Evolutionary conservation across 1,140 invertebrate species (phyloP).

Genomic region (Dendrolimus kikuchii): DNA sequence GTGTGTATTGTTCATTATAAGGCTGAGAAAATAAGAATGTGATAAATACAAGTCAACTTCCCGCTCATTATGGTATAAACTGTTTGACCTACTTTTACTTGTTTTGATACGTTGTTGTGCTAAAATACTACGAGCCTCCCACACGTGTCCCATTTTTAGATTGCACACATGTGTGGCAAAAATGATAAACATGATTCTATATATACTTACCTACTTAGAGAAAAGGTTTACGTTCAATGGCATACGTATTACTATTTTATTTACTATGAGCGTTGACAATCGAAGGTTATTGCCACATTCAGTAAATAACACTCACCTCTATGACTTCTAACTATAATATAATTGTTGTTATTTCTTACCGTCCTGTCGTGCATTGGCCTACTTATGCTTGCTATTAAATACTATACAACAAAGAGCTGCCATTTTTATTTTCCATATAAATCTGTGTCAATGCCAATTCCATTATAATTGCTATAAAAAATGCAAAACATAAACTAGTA

Average conservation of each 20-base stretch:
- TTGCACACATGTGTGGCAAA: conserved; percentile 36
- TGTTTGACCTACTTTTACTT: conserved; percentile 41
- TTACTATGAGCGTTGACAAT: conserved; percentile 8
- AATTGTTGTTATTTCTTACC: no score
- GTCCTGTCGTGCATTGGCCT: no score
- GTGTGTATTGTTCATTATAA: neutral
- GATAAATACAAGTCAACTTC: neutral
- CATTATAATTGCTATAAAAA: no score
- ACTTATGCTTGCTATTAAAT: no score
- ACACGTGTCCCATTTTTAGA: conserved; percentile 55
- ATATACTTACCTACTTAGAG: conserved; percentile 2
- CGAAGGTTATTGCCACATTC: conserved; percentile 4
- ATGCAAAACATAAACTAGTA: no score
- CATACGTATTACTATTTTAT: conserved; percentile 9
- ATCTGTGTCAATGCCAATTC: no score
- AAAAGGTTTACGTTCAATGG: neutral
- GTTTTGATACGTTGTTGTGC: conserved; percentile 41
- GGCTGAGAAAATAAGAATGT: neutral
- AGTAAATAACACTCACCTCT: conserved; percentile 4
- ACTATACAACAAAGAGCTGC: no score
- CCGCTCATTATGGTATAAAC: neutral
- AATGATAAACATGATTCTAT: conserved; percentile 17
- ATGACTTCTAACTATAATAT: no score
- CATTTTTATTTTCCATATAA: no score
- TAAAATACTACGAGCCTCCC: conserved; percentile 34